A percentile compares a stretch with the other conserved stretches of the same genome.
Conservation (phyloP, 2,113 vertebrate species). For the Mugil cephalus region DNA sequence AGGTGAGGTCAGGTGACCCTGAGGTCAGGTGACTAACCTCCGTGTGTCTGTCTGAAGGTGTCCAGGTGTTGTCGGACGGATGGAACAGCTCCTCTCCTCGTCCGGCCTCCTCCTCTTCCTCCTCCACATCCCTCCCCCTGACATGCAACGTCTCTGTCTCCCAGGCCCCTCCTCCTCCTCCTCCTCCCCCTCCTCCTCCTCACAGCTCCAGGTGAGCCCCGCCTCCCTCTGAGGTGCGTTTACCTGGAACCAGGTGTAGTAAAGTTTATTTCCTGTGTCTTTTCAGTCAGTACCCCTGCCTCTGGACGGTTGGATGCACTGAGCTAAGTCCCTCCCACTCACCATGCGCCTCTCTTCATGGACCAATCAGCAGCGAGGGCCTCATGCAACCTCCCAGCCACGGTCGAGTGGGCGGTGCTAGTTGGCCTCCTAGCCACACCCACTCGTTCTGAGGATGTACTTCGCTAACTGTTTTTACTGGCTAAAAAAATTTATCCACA, state of each 20-base stretch:
- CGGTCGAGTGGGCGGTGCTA: conserved; percentile 76
- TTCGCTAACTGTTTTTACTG: conserved; percentile 36
- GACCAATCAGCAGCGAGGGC: conserved; percentile 81
- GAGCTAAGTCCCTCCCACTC: conserved; percentile 83
- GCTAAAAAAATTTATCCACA: neutral
- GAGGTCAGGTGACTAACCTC: no score
- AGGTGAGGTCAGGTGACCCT: no score
- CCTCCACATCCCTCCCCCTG: conserved; percentile 82
- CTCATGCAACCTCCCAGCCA: conserved; percentile 82
- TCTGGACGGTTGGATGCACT: conserved; percentile 90
- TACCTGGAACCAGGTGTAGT: no score
- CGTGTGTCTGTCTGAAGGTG: conserved; percentile 78
- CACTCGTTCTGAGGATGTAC: conserved; percentile 86
- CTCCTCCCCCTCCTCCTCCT: conserved; percentile 46
- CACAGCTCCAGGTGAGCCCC: conserved; percentile 84
- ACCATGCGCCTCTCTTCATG: conserved; percentile 76
- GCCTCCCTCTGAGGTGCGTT: neutral
- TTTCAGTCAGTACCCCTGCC: conserved; percentile 91
- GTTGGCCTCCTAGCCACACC: conserved; percentile 86
- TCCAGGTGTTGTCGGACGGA: conserved; percentile 88
- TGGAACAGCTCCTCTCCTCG: conserved; percentile 86
- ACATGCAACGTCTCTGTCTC: conserved; percentile 75
- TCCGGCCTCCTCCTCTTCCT: conserved; percentile 68
- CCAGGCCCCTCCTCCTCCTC: conserved; percentile 44
- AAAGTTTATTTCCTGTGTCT: conserved; percentile 3